A percentile compares a stretch with the other conserved stretches of the same genome.
These are phyloP conservation scores for Synergus laeviventris DNA, from an alignment of 2,888 invertebrate genomes.

Conservation along the genomic window DNA sequence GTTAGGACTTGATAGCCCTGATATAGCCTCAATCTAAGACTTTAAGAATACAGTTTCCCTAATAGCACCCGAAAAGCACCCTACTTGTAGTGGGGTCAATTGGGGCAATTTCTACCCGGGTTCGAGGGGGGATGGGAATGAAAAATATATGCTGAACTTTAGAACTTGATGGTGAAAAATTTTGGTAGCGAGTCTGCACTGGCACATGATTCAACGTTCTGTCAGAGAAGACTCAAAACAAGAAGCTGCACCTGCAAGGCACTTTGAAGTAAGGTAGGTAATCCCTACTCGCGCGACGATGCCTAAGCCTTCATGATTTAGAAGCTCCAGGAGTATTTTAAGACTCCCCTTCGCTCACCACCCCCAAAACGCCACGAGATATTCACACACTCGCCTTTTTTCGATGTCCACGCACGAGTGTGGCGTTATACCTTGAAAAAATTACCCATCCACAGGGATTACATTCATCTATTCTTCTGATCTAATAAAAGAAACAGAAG, in stretches of 20 bases:
- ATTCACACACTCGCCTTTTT: slow-evolving; percentile 26
- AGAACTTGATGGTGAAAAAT: not conserved
- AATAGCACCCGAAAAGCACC: too few relatives aligned
- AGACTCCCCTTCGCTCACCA: slow-evolving; percentile 71
- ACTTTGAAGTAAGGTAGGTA: slow-evolving; percentile 75
- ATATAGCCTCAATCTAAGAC: too few relatives aligned
- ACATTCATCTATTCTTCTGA: slow-evolving; percentile 31
- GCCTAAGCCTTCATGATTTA: slow-evolving; percentile 75
- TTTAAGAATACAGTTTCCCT: too few relatives aligned
- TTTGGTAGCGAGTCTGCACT: slow-evolving; percentile 54
- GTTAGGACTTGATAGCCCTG: too few relatives aligned
- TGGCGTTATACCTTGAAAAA: slow-evolving; percentile 27
- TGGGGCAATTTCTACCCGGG: too few relatives aligned
- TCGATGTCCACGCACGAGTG: slow-evolving; percentile 28
- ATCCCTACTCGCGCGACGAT: slow-evolving; percentile 74
- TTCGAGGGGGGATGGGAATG: not conserved
- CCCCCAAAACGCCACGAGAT: slow-evolving; percentile 57
- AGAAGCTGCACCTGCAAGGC: slow-evolving; percentile 74
- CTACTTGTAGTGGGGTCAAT: too few relatives aligned
- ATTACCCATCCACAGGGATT: slow-evolving; percentile 33
- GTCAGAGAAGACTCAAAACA: slow-evolving; percentile 64
- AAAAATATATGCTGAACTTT: not conserved
- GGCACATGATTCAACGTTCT: slow-evolving; percentile 69
- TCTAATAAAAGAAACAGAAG: not conserved
- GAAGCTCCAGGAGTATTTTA: slow-evolving; percentile 75